Evolutionary conservation across 23 tunicate species (phyloP).

Genomic region (Trididemnum clinides): DNA sequence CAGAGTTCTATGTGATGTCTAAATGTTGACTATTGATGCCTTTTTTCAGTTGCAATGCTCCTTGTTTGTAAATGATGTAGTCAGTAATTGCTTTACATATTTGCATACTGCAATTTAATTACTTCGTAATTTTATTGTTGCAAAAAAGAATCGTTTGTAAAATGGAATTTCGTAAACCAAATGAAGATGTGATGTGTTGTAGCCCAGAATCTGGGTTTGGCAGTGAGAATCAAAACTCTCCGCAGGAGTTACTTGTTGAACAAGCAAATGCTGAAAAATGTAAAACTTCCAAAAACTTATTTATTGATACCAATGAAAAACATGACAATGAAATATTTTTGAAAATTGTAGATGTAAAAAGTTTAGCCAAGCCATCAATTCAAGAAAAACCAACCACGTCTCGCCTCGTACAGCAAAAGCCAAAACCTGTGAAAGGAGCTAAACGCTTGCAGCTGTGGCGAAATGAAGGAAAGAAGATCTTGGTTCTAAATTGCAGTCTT

Average conservation of each 20-base stretch:
- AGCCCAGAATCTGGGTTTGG: slow-evolving; percentile 79
- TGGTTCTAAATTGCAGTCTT: not conserved
- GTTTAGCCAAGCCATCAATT: not conserved
- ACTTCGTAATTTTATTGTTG: too few species aligned
- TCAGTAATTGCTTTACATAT: too few species aligned
- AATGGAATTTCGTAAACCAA: not conserved
- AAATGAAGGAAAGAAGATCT: not conserved
- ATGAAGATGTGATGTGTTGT: slow-evolving; percentile 21
- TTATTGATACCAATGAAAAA: not conserved
- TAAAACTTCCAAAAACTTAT: not conserved
- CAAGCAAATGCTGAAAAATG: not conserved
- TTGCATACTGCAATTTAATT: too few species aligned
- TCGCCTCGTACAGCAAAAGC: not conserved
- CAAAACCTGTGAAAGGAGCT: not conserved
- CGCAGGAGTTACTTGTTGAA: not conserved
- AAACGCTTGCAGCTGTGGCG: not conserved
- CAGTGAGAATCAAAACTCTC: slow-evolving; percentile 63
- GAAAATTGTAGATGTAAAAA: slow-evolving; percentile 8
- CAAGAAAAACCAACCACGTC: not conserved
- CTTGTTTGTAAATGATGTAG: too few species aligned
- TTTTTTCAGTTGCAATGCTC: too few species aligned
- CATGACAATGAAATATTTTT: not conserved
- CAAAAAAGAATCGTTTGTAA: too few species aligned
- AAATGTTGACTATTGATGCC: too few species aligned
- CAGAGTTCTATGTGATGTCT: too few species aligned